Evolutionary conservation across 2,888 invertebrate genomes (phyloP), one percentile per base, ranked within the genome.

Genomic region (Alloplasta piceator): DNA sequence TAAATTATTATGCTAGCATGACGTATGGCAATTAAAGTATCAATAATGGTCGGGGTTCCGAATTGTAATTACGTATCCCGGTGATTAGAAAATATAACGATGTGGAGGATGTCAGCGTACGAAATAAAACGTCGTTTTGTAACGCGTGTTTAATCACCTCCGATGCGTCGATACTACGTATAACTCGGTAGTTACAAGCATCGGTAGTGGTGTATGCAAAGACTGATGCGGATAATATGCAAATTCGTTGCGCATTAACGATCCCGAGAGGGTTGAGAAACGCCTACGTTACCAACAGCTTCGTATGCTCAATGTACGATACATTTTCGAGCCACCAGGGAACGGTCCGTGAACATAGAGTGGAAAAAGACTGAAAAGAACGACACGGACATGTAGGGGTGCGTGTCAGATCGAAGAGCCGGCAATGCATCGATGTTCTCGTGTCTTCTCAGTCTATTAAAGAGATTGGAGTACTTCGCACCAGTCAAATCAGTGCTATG

Each of bases 191-290:
- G 70, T 63, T 14, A 56, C 63, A 48, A 76, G 56, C 26, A 14
- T 46, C 39, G 41, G n/a, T 12, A 16, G 63, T 26, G 26, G 41
- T 16, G 36, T n/a, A 56, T 16, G 16, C 26, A 43, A 55, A 67
- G 55, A 55, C 43, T 58, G 64, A 71, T 48, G 63, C 48, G 64
- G 56, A 64, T 77, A 64, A 64, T 64, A 71, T 77, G 77, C 50
- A 77, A 77, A 71, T 71, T 7, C 58, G 36, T 64, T 39, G 48
- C 39, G 48, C 50, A 66, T 71, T 77, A 77, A 71, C 14, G 77
- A 50, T 58, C 56, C 12, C 16, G 26, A 66, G 64, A 55, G 41
- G 26, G 41, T 48, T 48, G 70, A 41, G 50, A 14, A 58, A 56
- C 70, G 48, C 70, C 68, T 75, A 56, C 61, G 41, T 38, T 48